Evolutionary conservation across 2,113 vertebrate species (phyloP).

Genomic region (Shinisaurus crocodilurus): DNA sequence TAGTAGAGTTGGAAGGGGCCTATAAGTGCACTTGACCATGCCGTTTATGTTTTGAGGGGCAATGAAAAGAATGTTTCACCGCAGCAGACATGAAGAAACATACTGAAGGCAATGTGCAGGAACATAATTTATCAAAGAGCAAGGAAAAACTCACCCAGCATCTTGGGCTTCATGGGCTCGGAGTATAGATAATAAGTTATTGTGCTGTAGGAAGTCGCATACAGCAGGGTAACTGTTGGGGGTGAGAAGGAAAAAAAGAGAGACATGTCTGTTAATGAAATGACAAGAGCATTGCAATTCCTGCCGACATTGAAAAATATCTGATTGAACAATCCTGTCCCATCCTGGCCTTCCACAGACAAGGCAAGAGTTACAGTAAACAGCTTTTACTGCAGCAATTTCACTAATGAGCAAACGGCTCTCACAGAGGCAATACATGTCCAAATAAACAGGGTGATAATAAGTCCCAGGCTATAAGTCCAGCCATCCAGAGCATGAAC

Average conservation of each 20-base stretch:
- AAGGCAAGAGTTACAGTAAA: too few species aligned
- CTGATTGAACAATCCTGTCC: not conserved
- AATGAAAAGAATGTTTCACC: not conserved
- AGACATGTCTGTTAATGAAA: slow-evolving; percentile 49
- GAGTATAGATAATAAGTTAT: slow-evolving; percentile 99
- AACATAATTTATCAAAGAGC: not conserved
- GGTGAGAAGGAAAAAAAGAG: slow-evolving; percentile 40
- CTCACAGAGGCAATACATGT: too few species aligned
- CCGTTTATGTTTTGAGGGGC: not conserved
- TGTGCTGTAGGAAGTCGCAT: slow-evolving; percentile 99
- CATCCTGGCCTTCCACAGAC: too few species aligned
- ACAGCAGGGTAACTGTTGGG: slow-evolving; percentile 94
- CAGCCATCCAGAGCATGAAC: too few species aligned
- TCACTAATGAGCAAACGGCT: too few species aligned
- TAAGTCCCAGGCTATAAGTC: too few species aligned
- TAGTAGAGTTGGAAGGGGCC: too few species aligned
- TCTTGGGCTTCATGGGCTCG: slow-evolving; percentile 99
- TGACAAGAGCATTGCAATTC: slow-evolving; percentile 22
- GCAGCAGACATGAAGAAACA: not conserved
- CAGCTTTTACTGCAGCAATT: too few species aligned
- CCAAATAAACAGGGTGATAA: too few species aligned
- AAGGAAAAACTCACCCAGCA: slow-evolving; percentile 88
- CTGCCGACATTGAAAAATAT: slow-evolving; percentile 15
- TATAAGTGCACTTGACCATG: accelerated
- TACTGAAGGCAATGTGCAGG: not conserved